Conservation (phyloP, 2,888 invertebrate genomes). For the Temnothorax unifasciatus region DNA sequence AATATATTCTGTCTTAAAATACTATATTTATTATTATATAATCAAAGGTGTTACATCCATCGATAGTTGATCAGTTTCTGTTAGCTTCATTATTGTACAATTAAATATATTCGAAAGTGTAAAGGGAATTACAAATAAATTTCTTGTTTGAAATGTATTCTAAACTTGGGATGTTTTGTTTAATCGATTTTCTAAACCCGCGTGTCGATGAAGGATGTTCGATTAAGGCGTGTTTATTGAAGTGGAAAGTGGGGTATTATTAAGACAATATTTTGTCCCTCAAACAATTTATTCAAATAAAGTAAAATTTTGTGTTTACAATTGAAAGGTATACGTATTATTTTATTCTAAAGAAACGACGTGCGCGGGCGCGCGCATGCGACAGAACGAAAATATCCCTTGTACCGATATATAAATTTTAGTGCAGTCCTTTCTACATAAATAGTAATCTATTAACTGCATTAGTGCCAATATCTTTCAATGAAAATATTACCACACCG, state of each 20-base stretch:
- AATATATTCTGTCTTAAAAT: neutral
- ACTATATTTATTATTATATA: constrained; percentile 18
- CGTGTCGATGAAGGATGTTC: neutral
- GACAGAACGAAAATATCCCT: constrained; percentile 58
- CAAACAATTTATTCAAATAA: constrained; percentile 71
- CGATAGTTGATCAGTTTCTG: neutral
- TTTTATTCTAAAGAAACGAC: constrained; percentile 45
- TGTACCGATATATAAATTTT: constrained; percentile 53
- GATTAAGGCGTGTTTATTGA: constrained; percentile 42
- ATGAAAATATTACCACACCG: constrained; percentile 62
- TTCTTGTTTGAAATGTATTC: constrained; percentile 32
- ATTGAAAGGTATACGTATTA: constrained; percentile 39
- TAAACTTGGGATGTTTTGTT: neutral
- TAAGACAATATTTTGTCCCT: constrained; percentile 56
- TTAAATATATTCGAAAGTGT: constrained; percentile 43
- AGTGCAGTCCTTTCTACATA: constrained; percentile 44
- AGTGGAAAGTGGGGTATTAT: constrained; percentile 50
- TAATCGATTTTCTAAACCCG: neutral
- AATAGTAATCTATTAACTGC: constrained; percentile 57
- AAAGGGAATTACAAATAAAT: constrained; percentile 44
- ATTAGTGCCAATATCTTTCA: constrained; percentile 38
- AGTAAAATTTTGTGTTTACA: constrained; percentile 64
- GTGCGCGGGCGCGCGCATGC: neutral
- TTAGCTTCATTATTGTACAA: constrained; percentile 39
- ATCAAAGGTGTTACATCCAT: constrained; percentile 8